phyloP scores from a whole-genome alignment of 2,888 invertebrate species.

The Drosophila kanekoi region DNA sequence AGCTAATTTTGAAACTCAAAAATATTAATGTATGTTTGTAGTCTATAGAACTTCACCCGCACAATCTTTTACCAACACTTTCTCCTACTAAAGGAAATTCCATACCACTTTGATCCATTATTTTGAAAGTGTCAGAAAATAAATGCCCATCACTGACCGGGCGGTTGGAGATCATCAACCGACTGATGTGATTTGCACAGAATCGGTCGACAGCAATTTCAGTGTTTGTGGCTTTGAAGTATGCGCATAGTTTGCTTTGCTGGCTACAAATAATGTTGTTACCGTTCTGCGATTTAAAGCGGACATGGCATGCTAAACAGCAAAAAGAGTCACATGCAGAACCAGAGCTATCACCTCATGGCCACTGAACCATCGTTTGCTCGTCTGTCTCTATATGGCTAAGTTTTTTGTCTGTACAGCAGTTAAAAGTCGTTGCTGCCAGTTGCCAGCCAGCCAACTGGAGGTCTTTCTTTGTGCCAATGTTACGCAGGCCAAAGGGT shows the following conservation, averaged over 20 bases:
- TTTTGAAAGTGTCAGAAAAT: no score
- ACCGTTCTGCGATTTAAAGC: constrained; percentile 58
- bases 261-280: constrained; percentile 41
- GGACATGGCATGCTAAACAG: constrained; percentile 67
- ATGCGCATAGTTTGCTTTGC: constrained; percentile 45
- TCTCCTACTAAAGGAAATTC: no score
- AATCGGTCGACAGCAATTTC: constrained; percentile 28
- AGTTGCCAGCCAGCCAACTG: constrained; percentile 53
- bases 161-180: no score
- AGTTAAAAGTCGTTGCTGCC: constrained; percentile 56
- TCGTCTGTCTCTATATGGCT: constrained; percentile 56
- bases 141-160: no score
- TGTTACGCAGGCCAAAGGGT: constrained; percentile 48
- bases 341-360: constrained; percentile 48
- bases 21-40: no score
- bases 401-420: constrained; percentile 60
- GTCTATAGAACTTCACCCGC: no score
- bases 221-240: constrained; percentile 31
- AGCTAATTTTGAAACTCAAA: no score
- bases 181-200: constrained; percentile 1
- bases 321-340: constrained; percentile 45
- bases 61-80: no score
- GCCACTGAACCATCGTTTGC: constrained; percentile 35
- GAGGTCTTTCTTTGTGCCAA: constrained; percentile 72
- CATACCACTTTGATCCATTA: no score